Evolutionary conservation across 1,140 invertebrate species (phyloP).

Genomic region (Hirudo medicinalis): DNA sequence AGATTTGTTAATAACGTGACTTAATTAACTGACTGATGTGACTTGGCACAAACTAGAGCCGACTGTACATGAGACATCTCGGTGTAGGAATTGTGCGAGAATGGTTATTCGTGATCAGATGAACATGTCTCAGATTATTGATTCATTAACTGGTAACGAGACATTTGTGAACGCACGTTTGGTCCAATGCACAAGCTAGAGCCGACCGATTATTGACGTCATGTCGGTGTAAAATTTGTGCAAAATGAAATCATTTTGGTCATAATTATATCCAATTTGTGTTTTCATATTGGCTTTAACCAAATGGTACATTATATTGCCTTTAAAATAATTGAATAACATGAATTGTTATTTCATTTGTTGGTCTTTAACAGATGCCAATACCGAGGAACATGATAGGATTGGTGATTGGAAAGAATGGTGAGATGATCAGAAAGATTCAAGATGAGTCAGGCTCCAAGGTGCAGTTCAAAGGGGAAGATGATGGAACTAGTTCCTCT

Average conservation of each 20-base stretch:
- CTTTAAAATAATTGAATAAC: too few relatives aligned
- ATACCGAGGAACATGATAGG: slow-evolving; percentile 79
- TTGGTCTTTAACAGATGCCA: slow-evolving; percentile 1
- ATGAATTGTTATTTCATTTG: neutral
- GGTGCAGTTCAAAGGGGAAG: slow-evolving; percentile 61
- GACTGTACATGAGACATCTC: neutral
- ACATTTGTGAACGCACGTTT: too few relatives aligned
- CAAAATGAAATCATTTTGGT: too few relatives aligned
- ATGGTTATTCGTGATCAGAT: neutral
- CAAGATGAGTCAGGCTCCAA: slow-evolving; percentile 89
- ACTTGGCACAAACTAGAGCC: slow-evolving; percentile 17
- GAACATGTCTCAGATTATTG: too few relatives aligned
- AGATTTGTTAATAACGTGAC: neutral
- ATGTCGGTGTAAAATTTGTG: too few relatives aligned
- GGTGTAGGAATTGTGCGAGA: slow-evolving; percentile 19
- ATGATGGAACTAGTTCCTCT: slow-evolving; percentile 72
- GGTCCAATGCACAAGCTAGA: too few relatives aligned
- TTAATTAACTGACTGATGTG: neutral
- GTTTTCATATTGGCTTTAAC: too few relatives aligned
- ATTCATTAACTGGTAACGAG: too few relatives aligned
- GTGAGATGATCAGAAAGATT: slow-evolving; percentile 86
- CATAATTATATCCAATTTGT: too few relatives aligned
- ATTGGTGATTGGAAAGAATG: slow-evolving; percentile 69
- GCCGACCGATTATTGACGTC: too few relatives aligned
- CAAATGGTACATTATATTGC: too few relatives aligned